phyloP scores from a whole-genome alignment of 2,888 invertebrate species.

The Drosophila kanekoi region DNA sequence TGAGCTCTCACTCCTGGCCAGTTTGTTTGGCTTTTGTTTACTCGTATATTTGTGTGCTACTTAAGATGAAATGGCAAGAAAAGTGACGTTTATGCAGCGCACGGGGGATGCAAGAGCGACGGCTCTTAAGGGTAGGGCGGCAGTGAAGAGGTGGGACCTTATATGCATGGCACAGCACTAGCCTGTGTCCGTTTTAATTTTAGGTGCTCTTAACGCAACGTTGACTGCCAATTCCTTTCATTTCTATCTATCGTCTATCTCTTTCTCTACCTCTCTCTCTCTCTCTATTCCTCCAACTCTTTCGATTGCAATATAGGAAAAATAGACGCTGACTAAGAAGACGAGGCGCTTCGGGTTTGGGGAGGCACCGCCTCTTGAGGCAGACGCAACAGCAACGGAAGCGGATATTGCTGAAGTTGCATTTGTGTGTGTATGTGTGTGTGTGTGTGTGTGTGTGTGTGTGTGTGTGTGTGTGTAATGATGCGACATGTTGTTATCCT shows the following conservation, averaged over 20 bases:
- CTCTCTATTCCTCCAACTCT: not conserved
- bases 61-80: conserved; percentile 79
- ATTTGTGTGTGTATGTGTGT: conserved; percentile 17
- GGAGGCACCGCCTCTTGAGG: conserved; percentile 58
- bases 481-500: conserved; percentile 69
- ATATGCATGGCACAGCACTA: conserved; percentile 34
- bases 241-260: conserved; percentile 23
- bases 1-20: conserved; percentile 41
- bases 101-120: conserved; percentile 8
- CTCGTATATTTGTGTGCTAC: conserved; percentile 71
- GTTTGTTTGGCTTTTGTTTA: conserved; percentile 62
- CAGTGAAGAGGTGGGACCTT: no score
- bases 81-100: conserved; percentile 62
- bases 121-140: no score
- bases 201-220: conserved; percentile 68
- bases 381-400: conserved; percentile 68
- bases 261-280: conserved; percentile 6
- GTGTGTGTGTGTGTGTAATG: conserved; percentile 59
- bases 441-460: conserved; percentile 50
- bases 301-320: conserved; percentile 47
- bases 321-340: conserved; percentile 48
- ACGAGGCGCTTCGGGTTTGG: conserved; percentile 28
- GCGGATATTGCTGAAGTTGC: conserved; percentile 80
- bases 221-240: conserved; percentile 69
- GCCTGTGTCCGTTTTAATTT: conserved; percentile 74